phyloP scores from a whole-genome alignment of 2,113 vertebrate species.

The Dromiciops gliroides region DNA sequence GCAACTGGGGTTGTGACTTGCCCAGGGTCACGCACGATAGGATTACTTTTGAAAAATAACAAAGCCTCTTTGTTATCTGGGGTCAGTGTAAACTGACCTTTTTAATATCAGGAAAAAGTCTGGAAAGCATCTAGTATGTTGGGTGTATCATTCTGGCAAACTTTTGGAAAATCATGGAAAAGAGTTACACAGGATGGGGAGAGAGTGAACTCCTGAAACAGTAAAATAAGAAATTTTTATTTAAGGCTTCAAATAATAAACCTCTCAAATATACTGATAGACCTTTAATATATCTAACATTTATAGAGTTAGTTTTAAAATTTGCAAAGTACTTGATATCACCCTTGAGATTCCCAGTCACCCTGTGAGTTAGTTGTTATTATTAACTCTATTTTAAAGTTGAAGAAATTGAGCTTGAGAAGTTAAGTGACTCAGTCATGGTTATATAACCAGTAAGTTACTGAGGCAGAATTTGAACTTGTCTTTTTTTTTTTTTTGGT shows the following conservation, averaged over 20 bases:
- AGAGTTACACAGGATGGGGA: neutral
- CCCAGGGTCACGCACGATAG: no score
- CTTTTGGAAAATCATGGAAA: neutral
- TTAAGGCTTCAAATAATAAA: neutral
- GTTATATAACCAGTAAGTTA: neutral
- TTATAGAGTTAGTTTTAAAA: neutral
- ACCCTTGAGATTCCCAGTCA: neutral
- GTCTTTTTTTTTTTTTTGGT: no score
- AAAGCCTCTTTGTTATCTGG: neutral
- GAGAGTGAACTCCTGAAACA: neutral
- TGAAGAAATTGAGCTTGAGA: neutral
- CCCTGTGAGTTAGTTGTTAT: neutral
- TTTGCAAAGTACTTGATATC: neutral
- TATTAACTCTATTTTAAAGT: neutral
- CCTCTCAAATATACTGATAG: neutral
- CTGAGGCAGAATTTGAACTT: neutral
- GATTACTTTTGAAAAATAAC: neutral
- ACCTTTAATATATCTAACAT: neutral
- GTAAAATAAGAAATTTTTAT: neutral
- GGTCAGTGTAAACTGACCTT: neutral
- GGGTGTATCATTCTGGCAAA: neutral
- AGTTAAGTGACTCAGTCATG: neutral
- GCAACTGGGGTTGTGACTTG: no score
- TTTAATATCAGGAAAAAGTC: neutral
- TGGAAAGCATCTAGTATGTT: neutral